Percentiles rank a stretch among this genome's conserved stretches.
phyloP scores from a whole-genome alignment of 2,888 invertebrate genomes.

The Megalurothrips usitatus region DNA sequence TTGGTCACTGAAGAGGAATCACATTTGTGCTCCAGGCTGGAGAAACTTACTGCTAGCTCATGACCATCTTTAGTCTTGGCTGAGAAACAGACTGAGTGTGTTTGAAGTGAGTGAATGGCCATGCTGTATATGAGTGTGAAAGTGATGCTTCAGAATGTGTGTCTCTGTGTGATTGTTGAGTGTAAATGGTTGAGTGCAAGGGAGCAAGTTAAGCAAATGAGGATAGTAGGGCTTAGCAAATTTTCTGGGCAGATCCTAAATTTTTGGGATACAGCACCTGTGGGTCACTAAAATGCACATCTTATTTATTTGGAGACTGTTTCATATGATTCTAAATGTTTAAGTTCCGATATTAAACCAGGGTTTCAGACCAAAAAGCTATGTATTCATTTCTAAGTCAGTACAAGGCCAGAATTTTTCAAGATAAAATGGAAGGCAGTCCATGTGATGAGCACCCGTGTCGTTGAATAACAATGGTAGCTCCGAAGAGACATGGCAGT shows the following conservation, averaged over 20 bases:
- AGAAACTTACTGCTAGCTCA: constrained; percentile 12
- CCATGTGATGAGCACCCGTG: not conserved
- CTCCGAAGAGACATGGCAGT: not conserved
- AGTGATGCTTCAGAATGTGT: not conserved
- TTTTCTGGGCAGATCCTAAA: not conserved
- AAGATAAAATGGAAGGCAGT: not conserved
- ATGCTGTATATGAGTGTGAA: not conserved
- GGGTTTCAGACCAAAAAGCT: too few species aligned
- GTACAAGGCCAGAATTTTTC: not conserved
- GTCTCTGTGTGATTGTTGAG: not conserved
- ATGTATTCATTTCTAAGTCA: not conserved
- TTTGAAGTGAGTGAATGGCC: not conserved
- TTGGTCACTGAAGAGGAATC: constrained; percentile 1
- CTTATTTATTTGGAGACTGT: not conserved
- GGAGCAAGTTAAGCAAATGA: not conserved
- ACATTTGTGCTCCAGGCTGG: not conserved
- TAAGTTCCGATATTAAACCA: too few species aligned
- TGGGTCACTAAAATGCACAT: not conserved
- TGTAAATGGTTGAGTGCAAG: not conserved
- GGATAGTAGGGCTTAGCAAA: not conserved
- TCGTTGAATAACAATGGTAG: not conserved
- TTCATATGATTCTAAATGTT: not conserved
- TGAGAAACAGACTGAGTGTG: constrained; percentile 6
- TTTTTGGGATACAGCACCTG: not conserved
- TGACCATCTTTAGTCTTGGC: not conserved